These are phyloP conservation scores for Poecilia picta DNA, from an alignment of 2,797 vertebrate genomes.

Conservation along the genomic window DNA sequence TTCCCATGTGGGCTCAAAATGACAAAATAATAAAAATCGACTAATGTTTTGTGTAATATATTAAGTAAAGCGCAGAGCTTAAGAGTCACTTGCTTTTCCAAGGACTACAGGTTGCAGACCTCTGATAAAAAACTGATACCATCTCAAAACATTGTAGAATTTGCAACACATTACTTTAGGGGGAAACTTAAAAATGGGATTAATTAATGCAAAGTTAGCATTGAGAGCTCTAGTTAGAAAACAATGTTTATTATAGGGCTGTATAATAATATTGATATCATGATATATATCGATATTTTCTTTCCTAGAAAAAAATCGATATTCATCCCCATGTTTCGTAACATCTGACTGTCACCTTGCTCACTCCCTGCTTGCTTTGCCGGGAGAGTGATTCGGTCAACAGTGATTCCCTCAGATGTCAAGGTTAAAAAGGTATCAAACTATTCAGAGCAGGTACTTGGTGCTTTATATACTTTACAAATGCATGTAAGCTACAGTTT, in stretches of 20 bases:
- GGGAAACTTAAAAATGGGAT: background rate
- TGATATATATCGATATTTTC: too few species aligned
- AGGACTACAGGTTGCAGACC: background rate
- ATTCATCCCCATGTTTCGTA: too few species aligned
- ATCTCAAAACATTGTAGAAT: background rate
- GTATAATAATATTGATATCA: too few species aligned
- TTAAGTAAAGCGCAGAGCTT: background rate
- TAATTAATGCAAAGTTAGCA: background rate
- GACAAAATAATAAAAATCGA: background rate
- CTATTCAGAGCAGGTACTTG: too few species aligned
- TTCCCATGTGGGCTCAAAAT: background rate
- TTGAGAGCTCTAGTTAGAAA: background rate
- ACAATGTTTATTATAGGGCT: background rate
- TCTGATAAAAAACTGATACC: background rate
- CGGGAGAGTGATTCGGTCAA: too few species aligned
- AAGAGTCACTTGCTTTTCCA: background rate
- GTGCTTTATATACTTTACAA: too few species aligned
- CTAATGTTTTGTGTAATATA: background rate
- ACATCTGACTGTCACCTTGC: too few species aligned
- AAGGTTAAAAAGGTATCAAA: too few species aligned
- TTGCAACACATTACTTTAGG: background rate
- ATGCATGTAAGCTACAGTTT: too few species aligned
- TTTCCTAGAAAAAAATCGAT: too few species aligned
- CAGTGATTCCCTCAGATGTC: too few species aligned
- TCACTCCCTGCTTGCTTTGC: too few species aligned